These are phyloP conservation scores for Babyrousa celebensis DNA, from an alignment of 2,797 vertebrate species.

Conservation along the genomic window DNA sequence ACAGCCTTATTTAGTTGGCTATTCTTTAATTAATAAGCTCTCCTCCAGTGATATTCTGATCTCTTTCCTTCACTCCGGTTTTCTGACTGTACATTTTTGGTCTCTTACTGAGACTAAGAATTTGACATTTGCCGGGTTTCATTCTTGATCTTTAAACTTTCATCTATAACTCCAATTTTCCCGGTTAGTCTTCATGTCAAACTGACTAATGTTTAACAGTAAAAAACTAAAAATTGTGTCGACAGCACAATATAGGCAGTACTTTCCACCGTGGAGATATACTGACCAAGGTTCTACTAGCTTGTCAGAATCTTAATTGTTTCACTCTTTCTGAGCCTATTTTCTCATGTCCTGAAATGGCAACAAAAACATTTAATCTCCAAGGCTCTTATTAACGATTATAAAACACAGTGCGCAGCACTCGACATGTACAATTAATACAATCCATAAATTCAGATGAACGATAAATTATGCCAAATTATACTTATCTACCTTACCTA, in stretches of 20 bases:
- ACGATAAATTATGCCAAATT: not conserved
- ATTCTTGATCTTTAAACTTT: slow-evolving; percentile 5
- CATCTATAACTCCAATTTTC: slow-evolving; percentile 16
- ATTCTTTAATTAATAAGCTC: not conserved
- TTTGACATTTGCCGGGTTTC: not conserved
- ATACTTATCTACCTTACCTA: not conserved
- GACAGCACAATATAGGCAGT: not conserved
- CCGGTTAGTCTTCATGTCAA: slow-evolving; percentile 29
- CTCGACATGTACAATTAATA: not conserved
- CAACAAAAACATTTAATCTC: not conserved
- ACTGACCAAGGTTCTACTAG: not conserved
- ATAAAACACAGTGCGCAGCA: not conserved
- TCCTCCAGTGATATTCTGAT: not conserved
- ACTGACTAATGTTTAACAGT: slow-evolving; percentile 13
- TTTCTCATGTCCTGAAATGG: slow-evolving; percentile 16
- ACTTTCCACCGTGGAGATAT: not conserved
- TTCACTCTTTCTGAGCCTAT: not conserved
- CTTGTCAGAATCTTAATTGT: not conserved
- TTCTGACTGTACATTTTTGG: not conserved
- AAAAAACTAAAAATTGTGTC: slow-evolving; percentile 38
- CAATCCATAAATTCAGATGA: not conserved
- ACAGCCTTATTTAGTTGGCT: slow-evolving; percentile 8
- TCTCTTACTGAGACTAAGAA: not conserved
- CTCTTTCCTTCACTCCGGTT: not conserved
- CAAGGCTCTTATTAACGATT: not conserved